Percentiles rank a stretch among this genome's conserved stretches.
Evolutionary conservation across 1,140 invertebrate genomes (phyloP).

Genomic region (Thalassaphorura encarpata): DNA sequence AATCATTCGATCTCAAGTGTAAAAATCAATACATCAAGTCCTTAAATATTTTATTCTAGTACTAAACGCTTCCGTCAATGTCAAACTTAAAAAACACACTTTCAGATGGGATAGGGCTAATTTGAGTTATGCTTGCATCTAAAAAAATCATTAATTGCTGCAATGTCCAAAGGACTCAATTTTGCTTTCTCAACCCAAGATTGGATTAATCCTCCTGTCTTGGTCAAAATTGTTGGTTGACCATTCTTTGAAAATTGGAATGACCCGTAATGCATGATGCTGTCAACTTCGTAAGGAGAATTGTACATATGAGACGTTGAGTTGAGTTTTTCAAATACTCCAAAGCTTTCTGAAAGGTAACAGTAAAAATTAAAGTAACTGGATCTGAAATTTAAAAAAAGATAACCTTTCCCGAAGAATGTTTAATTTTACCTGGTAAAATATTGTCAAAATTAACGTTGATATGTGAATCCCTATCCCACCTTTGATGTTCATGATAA

Average conservation of each 20-base stretch:
- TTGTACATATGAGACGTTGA: not conserved
- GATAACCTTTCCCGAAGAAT: not conserved
- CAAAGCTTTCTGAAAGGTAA: not conserved
- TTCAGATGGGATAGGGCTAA: too few species aligned
- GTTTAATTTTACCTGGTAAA: constrained; percentile 1
- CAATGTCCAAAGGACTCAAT: not conserved
- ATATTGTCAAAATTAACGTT: not conserved
- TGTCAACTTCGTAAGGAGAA: not conserved
- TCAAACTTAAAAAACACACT: too few species aligned
- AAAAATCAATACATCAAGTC: too few species aligned
- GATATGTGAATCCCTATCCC: constrained; percentile 1
- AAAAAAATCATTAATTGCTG: constrained; percentile 1
- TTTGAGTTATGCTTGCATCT: not conserved
- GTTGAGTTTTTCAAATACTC: not conserved
- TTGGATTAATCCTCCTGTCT: not conserved
- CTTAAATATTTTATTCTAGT: too few species aligned
- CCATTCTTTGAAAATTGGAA: constrained; percentile 3
- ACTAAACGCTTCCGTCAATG: too few species aligned
- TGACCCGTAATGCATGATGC: constrained; percentile 12
- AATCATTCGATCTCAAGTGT: too few species aligned
- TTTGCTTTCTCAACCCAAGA: not conserved
- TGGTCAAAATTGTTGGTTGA: not conserved
- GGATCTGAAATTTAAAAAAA: not conserved
- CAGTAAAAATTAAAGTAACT: constrained; percentile 1
- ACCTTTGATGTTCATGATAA: constrained; percentile 7